phyloP scores from a whole-genome alignment of 1,140 invertebrate species.

The Bacillus rossius region DNA sequence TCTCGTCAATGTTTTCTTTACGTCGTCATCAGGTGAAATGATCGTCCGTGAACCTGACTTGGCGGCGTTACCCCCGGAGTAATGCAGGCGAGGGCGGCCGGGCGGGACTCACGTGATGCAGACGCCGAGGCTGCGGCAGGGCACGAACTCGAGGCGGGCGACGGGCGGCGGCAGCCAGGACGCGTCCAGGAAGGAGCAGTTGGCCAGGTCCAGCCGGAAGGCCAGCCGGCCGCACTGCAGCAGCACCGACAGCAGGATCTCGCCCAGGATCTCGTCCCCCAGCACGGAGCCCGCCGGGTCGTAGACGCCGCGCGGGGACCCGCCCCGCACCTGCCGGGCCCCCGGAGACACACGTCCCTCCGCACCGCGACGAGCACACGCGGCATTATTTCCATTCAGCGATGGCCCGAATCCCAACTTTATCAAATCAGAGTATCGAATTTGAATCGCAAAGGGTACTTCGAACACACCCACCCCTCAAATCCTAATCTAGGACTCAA shows the following conservation, averaged over 20 bases:
- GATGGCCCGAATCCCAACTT: neutral
- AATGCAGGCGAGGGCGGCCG: no score
- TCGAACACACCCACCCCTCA: neutral
- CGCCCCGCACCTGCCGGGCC: slow-evolving; percentile 18
- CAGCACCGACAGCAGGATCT: slow-evolving; percentile 53
- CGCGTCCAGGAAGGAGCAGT: slow-evolving; percentile 49
- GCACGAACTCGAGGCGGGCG: slow-evolving; percentile 46
- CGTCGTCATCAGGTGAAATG: no score
- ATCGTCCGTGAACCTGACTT: no score
- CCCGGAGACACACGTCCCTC: neutral
- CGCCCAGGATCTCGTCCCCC: slow-evolving; percentile 51
- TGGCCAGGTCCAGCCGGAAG: slow-evolving; percentile 49
- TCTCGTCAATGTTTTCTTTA: no score
- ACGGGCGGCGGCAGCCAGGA: slow-evolving; percentile 49
- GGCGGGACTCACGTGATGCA: slow-evolving; percentile 43
- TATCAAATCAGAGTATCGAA: neutral
- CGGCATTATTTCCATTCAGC: neutral
- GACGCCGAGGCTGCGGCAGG: slow-evolving; percentile 49
- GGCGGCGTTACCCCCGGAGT: no score
- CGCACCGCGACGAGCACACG: neutral
- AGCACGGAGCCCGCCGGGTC: slow-evolving; percentile 36
- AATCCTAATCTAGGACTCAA: no score
- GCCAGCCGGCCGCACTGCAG: slow-evolving; percentile 47
- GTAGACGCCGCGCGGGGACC: slow-evolving; percentile 21
- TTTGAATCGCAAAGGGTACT: neutral